A percentile compares a stretch with the other conserved stretches of the same genome.
These are phyloP conservation scores for Rotaria sp. DNA, from an alignment of 2,888 invertebrate species.

Conservation along the genomic window DNA sequence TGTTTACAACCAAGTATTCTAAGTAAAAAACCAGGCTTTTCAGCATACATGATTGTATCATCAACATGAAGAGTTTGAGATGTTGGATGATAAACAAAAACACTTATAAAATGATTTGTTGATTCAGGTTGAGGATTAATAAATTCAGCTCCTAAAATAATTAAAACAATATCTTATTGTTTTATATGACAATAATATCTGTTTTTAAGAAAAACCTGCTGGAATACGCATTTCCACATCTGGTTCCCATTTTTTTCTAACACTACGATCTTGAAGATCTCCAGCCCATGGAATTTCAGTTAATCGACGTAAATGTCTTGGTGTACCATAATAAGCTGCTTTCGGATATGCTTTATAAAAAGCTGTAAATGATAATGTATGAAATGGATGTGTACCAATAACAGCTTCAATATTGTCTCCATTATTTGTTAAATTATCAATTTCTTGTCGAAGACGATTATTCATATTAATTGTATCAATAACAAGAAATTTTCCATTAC, in stretches of 20 bases:
- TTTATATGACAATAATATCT: neutral
- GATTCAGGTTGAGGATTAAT: neutral
- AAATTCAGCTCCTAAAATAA: constrained; percentile 1
- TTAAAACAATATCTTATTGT: neutral
- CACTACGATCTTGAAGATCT: neutral
- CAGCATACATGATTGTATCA: neutral
- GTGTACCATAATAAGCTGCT: neutral
- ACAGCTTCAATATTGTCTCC: neutral
- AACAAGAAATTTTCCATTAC: neutral
- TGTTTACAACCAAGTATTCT: neutral
- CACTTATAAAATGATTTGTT: constrained; percentile 3
- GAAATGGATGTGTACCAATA: constrained; percentile 7
- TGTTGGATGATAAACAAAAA: neutral
- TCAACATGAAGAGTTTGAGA: neutral
- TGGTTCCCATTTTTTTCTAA: constrained; percentile 1
- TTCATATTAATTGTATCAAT: neutral
- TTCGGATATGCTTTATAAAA: neutral
- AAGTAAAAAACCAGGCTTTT: neutral
- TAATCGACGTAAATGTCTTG: constrained; percentile 3
- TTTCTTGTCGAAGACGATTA: neutral
- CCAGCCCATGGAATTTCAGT: neutral
- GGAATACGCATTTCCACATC: constrained; percentile 7
- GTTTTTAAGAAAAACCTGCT: neutral
- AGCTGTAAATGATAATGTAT: neutral
- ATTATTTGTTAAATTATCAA: neutral